Conservation (phyloP, 2,797 vertebrate species). For the Spinibarbus caldwelli region DNA sequence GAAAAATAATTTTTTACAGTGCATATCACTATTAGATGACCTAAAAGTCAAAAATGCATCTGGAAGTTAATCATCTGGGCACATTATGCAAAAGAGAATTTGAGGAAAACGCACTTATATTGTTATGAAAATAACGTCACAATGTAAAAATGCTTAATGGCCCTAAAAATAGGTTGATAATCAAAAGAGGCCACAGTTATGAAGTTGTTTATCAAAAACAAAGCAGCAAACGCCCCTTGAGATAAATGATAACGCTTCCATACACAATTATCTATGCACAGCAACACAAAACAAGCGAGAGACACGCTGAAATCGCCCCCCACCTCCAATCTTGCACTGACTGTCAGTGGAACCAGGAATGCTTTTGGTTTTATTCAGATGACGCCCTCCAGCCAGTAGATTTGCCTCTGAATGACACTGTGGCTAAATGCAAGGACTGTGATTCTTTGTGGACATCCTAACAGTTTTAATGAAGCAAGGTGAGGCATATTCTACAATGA, state of each 20-base stretch:
- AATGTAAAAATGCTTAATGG: neutral
- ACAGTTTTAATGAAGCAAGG: conserved; percentile 1
- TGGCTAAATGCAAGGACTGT: neutral
- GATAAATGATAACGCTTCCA: neutral
- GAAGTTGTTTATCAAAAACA: neutral
- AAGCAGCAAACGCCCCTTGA: neutral
- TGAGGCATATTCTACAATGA: neutral
- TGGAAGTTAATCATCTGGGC: neutral
- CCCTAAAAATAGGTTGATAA: conserved; percentile 6
- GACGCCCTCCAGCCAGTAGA: neutral
- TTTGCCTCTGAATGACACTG: neutral
- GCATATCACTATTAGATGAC: neutral
- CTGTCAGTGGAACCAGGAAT: neutral
- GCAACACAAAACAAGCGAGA: neutral
- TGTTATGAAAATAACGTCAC: neutral
- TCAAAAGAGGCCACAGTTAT: neutral
- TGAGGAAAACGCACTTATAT: neutral
- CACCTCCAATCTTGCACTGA: neutral
- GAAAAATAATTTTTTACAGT: neutral
- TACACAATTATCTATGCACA: neutral
- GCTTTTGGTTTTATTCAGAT: neutral
- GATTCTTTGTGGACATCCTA: neutral
- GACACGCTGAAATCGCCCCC: neutral
- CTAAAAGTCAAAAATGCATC: neutral
- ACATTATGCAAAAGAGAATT: neutral